phyloP scores from a whole-genome alignment of 1,140 invertebrate species.

The Calephelis virginiensis region DNA sequence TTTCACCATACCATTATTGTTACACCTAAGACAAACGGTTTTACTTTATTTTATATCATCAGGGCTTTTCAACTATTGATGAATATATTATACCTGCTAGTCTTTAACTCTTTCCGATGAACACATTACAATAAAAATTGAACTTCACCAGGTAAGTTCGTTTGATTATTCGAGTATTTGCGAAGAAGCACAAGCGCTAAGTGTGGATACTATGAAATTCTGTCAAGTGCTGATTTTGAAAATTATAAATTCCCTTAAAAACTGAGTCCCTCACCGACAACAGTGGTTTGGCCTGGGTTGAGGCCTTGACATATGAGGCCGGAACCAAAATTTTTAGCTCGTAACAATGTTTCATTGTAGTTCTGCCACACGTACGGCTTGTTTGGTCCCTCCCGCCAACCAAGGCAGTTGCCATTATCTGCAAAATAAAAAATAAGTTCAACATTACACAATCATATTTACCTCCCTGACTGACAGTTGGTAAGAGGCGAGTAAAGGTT shows the following conservation, averaged over 20 bases:
- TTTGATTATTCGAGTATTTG: no score
- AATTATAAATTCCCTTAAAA: slow-evolving; percentile 18
- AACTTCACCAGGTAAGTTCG: no score
- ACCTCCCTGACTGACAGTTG: background rate
- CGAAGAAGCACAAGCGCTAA: no score
- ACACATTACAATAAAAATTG: no score
- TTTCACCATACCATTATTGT: no score
- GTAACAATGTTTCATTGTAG: slow-evolving; percentile 94
- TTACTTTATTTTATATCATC: no score
- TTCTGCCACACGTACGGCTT: slow-evolving; percentile 94
- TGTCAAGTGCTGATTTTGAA: background rate
- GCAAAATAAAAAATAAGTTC: slow-evolving; percentile 42
- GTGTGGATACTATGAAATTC: no score
- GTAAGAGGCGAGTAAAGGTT: no score
- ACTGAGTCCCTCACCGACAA: slow-evolving; percentile 81
- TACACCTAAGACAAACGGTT: no score
- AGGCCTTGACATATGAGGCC: slow-evolving; percentile 91
- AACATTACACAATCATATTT: slow-evolving; percentile 1
- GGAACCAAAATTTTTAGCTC: slow-evolving; percentile 94
- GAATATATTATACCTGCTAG: no score
- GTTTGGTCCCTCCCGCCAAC: slow-evolving; percentile 90
- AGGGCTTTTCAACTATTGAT: no score
- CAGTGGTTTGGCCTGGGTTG: slow-evolving; percentile 85
- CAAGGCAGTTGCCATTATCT: slow-evolving; percentile 96
- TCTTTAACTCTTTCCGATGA: no score